Evolutionary conservation across 2,797 vertebrate species (phyloP).

Genomic region (Etheostoma perlongum): DNA sequence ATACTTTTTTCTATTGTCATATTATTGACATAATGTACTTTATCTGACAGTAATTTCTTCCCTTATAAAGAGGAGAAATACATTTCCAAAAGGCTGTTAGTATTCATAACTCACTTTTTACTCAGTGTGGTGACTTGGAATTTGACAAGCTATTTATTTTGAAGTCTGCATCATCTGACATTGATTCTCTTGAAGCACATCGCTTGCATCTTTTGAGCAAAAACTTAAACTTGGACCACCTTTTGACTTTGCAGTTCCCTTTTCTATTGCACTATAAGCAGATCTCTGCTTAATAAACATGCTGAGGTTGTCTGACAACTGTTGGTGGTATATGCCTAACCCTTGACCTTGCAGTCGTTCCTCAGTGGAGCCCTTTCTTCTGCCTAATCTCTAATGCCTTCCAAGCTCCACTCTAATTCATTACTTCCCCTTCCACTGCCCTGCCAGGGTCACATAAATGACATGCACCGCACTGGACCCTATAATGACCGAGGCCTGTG

Average conservation of each 20-base stretch:
- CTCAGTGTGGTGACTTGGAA: neutral
- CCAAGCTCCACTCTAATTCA: constrained; percentile 83
- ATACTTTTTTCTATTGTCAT: neutral
- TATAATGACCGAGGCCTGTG: constrained; percentile 53
- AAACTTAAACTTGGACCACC: neutral
- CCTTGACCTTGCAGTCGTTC: constrained; percentile 75
- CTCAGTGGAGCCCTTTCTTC: constrained; percentile 72
- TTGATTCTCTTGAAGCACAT: neutral
- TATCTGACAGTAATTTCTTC: neutral
- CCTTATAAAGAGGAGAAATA: neutral
- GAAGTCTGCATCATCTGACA: neutral
- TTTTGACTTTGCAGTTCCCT: constrained; percentile 11
- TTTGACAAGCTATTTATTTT: neutral
- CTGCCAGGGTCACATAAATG: constrained; percentile 73
- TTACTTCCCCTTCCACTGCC: constrained; percentile 77
- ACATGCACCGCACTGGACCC: constrained; percentile 68
- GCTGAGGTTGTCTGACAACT: constrained; percentile 75
- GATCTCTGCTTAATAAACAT: constrained; percentile 64
- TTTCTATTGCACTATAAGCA: constrained; percentile 37
- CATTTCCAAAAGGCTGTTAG: neutral
- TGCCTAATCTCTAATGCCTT: constrained; percentile 85
- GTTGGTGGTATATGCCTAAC: constrained; percentile 79
- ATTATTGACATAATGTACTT: neutral
- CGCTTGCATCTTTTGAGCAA: neutral
- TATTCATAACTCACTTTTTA: neutral